A percentile compares a stretch with the other conserved stretches of the same genome.
These are phyloP conservation scores for Hylaea fasciaria DNA, from an alignment of 2,888 invertebrate genomes.

Conservation along the genomic window DNA sequence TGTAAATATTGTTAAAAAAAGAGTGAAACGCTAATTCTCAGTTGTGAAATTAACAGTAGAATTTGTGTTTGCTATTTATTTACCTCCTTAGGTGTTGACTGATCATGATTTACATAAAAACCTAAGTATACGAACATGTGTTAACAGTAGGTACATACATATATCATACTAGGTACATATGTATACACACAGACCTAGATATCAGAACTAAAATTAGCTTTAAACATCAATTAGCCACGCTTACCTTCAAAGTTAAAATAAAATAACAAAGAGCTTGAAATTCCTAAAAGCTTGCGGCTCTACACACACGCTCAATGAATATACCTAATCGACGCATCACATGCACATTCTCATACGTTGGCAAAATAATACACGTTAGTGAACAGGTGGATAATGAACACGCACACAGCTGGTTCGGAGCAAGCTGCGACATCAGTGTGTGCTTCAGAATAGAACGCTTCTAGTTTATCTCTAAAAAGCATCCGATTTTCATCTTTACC, in stretches of 20 bases:
- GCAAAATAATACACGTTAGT: slow-evolving; percentile 28
- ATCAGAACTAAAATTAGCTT: not conserved
- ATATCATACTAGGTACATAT: no score
- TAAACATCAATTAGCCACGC: not conserved
- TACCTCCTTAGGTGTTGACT: no score
- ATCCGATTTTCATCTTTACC: slow-evolving; percentile 38
- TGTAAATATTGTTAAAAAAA: no score
- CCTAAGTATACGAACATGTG: no score
- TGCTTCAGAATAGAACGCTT: slow-evolving; percentile 45
- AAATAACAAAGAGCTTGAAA: slow-evolving; percentile 5
- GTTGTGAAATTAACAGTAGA: no score
- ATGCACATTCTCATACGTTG: slow-evolving; percentile 6
- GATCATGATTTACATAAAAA: no score
- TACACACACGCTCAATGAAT: slow-evolving; percentile 14
- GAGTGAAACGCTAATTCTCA: no score
- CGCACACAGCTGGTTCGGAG: slow-evolving; percentile 31
- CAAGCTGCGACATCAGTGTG: slow-evolving; percentile 40
- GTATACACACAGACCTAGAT: no score
- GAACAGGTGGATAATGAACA: slow-evolving; percentile 55
- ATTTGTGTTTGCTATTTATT: no score
- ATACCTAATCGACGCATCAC: slow-evolving; percentile 1
- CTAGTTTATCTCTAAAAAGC: slow-evolving; percentile 37
- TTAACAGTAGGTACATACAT: no score
- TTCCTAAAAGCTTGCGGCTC: slow-evolving; percentile 9
- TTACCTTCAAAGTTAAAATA: no score